Conservation (phyloP, 1,140 invertebrate genomes). For the Spodoptera litura region DNA sequence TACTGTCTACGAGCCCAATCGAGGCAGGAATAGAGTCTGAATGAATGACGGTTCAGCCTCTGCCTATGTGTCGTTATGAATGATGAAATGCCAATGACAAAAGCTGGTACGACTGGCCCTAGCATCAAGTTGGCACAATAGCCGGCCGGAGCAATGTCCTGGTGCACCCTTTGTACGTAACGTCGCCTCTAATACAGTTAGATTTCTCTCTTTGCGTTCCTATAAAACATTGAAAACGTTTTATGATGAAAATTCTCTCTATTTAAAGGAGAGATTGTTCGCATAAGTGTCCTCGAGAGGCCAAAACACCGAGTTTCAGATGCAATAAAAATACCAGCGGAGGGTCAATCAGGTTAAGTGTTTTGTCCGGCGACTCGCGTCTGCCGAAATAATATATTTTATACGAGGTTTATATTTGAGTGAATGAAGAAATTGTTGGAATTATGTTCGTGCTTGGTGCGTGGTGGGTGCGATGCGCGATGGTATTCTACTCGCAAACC, state of each 20-base stretch:
- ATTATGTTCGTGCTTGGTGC: conserved; percentile 62
- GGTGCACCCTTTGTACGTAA: conserved; percentile 40
- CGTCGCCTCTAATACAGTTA: conserved; percentile 38
- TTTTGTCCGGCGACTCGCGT: conserved; percentile 72
- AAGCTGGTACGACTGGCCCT: conserved; percentile 16
- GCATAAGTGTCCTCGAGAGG: conserved; percentile 54
- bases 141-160: conserved; percentile 39
- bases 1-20: not conserved
- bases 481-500: conserved; percentile 30
- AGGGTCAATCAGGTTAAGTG: conserved; percentile 83
- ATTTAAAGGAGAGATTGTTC: conserved; percentile 52
- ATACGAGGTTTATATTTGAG: conserved; percentile 75
- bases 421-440: conserved; percentile 60
- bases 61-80: conserved; percentile 31
- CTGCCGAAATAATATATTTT: conserved; percentile 71
- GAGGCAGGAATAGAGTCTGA: conserved; percentile 1
- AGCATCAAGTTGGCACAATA: conserved; percentile 31
- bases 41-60: not conserved
- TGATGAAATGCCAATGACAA: conserved; percentile 28
- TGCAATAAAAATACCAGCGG: conserved; percentile 80
- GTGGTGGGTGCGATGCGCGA: conserved; percentile 14
- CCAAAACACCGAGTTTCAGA: conserved; percentile 58
- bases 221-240: conserved; percentile 50
- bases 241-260: conserved; percentile 52
- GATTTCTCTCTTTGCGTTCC: conserved; percentile 41